Evolutionary conservation across 2,113 vertebrate genomes (phyloP).

Genomic region (Chrysochloris asiatica): DNA sequence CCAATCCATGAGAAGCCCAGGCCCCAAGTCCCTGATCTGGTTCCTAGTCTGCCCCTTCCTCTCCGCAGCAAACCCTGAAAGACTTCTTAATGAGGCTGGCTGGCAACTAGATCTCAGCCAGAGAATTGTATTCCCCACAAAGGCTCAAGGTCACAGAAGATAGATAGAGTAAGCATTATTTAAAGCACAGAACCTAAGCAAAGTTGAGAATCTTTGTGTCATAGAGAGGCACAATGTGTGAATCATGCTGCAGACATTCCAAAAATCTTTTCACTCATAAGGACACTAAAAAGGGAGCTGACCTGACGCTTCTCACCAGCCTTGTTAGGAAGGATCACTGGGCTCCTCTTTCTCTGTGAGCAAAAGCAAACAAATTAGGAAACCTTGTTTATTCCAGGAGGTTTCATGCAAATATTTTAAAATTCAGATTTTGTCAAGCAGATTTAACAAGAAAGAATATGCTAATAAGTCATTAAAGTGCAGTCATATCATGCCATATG

Average conservation of each 20-base stretch:
- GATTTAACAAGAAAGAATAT: slow-evolving; percentile 86
- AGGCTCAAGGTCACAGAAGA: slow-evolving; percentile 66
- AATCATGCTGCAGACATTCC: slow-evolving; percentile 23
- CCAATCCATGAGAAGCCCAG: not conserved
- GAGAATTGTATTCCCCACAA: slow-evolving; percentile 63
- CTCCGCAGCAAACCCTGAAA: not conserved
- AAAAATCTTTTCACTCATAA: not conserved
- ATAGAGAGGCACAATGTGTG: not conserved
- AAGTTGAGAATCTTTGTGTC: not conserved
- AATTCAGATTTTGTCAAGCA: slow-evolving; percentile 85
- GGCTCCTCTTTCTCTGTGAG: slow-evolving; percentile 10
- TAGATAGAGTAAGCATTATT: slow-evolving; percentile 41
- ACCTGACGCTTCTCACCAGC: not conserved
- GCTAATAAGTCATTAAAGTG: slow-evolving; percentile 89
- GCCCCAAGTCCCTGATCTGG: not conserved
- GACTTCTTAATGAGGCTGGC: slow-evolving; percentile 79
- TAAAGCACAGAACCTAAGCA: slow-evolving; percentile 52
- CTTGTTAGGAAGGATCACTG: slow-evolving; percentile 42
- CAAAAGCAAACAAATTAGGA: slow-evolving; percentile 39
- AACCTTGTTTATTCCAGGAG: slow-evolving; percentile 73
- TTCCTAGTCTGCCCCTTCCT: not conserved
- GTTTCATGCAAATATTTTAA: slow-evolving; percentile 81
- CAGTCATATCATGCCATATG: slow-evolving; percentile 86
- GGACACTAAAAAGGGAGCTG: slow-evolving; percentile 5
- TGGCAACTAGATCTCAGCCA: slow-evolving; percentile 66